Evolutionary conservation across 2,113 vertebrate species (phyloP).

Genomic region (Ammospiza caudacuta): DNA sequence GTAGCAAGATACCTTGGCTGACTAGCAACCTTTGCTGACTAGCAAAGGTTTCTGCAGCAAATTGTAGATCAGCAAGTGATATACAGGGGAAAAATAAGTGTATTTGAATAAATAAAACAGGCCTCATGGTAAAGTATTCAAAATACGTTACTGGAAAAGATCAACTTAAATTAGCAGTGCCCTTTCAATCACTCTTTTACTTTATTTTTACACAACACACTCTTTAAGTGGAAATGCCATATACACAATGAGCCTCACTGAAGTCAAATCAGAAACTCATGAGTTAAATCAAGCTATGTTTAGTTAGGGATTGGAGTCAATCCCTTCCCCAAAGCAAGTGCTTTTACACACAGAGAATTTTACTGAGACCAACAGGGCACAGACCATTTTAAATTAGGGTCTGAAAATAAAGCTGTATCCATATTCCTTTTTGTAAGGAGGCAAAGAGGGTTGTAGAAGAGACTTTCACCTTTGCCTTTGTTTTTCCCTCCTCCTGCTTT

Average conservation of each 20-base stretch:
- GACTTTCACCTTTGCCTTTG: neutral
- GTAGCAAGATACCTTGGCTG: neutral
- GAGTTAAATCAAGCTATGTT: neutral
- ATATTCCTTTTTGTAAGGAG: no score
- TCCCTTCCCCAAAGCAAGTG: neutral
- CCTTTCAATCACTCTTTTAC: neutral
- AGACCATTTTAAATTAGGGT: neutral
- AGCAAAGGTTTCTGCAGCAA: neutral
- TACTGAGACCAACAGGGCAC: rapidly evolving
- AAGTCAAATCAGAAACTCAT: neutral
- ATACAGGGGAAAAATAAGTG: rapidly evolving
- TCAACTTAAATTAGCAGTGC: neutral
- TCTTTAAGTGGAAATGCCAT: neutral
- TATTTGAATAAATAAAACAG: neutral
- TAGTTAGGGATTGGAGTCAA: neutral
- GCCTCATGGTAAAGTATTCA: neutral
- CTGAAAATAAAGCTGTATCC: neutral
- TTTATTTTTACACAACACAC: neutral
- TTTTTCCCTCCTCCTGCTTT: neutral
- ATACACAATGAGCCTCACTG: neutral
- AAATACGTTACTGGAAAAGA: neutral
- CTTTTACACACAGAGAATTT: neutral
- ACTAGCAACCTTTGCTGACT: neutral
- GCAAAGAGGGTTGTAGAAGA: neutral
- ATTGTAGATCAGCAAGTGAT: neutral